These are phyloP conservation scores for Phaetusa simplex DNA, from an alignment of 2,113 vertebrate genomes.

Conservation along the genomic window DNA sequence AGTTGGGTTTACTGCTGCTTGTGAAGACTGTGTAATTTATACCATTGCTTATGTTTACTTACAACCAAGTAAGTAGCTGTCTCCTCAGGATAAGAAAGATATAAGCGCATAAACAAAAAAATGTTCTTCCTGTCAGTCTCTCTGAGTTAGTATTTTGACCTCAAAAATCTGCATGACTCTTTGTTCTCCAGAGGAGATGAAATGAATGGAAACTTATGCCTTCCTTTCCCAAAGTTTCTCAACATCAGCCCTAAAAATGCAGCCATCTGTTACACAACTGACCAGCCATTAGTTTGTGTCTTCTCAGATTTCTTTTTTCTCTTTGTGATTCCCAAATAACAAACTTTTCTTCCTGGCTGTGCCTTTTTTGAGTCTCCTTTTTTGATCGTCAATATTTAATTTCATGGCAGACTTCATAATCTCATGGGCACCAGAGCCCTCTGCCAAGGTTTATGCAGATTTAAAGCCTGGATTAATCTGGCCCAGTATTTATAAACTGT, in stretches of 20 bases:
- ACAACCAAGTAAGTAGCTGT: not conserved
- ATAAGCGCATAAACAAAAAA: not conserved
- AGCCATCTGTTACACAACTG: not conserved
- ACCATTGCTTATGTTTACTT: not conserved
- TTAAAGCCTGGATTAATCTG: conserved; percentile 53
- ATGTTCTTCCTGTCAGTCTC: not conserved
- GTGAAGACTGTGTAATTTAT: not conserved
- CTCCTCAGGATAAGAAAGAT: not conserved
- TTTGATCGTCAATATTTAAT: not conserved
- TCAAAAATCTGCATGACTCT: not conserved
- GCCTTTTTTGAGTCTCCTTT: not conserved
- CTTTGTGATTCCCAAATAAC: not conserved
- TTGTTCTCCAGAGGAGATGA: not conserved
- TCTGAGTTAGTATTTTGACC: not conserved
- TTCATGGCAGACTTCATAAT: conserved; percentile 33
- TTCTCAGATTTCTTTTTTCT: not conserved
- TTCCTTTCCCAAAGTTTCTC: not conserved
- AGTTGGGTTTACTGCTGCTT: not conserved
- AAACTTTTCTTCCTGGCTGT: not conserved
- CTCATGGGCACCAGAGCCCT: conserved; percentile 6
- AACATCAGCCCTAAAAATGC: not conserved
- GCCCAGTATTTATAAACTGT: conserved; percentile 1
- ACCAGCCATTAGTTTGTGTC: not conserved
- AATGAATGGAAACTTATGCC: not conserved
- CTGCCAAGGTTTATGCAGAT: conserved; percentile 59